Base-by-base conservation (phyloP, 2,797 vertebrate genomes). In the Novumbra hubbsi region DNA sequence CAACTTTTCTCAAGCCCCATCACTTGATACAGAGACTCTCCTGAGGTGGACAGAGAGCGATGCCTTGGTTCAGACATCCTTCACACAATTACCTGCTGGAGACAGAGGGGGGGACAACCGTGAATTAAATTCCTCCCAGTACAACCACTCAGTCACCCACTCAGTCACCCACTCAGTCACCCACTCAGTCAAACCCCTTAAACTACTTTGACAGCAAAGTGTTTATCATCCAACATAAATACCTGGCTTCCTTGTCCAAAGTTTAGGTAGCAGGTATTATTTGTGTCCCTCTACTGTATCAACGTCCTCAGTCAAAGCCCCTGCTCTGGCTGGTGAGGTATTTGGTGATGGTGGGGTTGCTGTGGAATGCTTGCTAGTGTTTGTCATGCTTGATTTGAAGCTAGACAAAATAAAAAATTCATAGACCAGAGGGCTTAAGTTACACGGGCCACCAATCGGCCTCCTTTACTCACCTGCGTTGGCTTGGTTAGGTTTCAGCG, bases 11-110 rank as follows among this genome's bases (percentile, higher is more conserved):
- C 86, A 79, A 97, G 85, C 74, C 92, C 92, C 79, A 97, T 88
- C 77, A 96, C 89, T 87, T 91, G 88, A 77, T 98, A 98, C 3
- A 98, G 88, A 0, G 94, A 93, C 87, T 95, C 93, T 74, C 96
- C 96, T 17, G 93, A 92, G 0, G 96, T 96, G 75, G 96, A 97
- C 88, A 97, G 83, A 78, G 94, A 68, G 78, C 95, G 91, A 80
- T 97, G 95, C 81, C 94, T 95, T 87, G 91, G 89, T 64, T 95
- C 93, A 83, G 94, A 91, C 94, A 93, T 94, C 80, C 86, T 88
- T 88, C 77, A 83, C 78, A 86, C 80, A 93, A 93, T 92, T 88
- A 91, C 88, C n/a, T 24, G 55, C 55, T 27, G 12, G 21, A 60
- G 55, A 60, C 24, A 60, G 55, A 24, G 55, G 55, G 55, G 55